phyloP scores from a whole-genome alignment of 2,113 vertebrate genomes.

The Hyla sarda region DNA sequence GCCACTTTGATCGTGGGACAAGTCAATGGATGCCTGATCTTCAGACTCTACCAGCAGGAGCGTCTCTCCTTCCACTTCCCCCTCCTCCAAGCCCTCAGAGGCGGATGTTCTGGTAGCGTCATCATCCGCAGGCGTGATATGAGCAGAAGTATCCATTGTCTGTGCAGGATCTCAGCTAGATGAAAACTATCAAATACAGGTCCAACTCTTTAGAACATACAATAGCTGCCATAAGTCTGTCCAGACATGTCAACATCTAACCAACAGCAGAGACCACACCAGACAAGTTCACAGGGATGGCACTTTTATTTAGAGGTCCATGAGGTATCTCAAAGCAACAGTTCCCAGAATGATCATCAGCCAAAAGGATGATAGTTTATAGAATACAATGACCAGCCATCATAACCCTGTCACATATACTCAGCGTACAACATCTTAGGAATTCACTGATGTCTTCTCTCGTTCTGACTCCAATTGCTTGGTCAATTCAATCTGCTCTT shows the following conservation, averaged over 20 bases:
- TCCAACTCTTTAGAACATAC: background rate
- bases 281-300: conserved; percentile 17
- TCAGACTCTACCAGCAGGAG: conserved; percentile 94
- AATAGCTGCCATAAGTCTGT: background rate
- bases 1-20: conserved; percentile 95
- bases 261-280: conserved; percentile 31
- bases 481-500: conserved; percentile 87
- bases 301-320: conserved; percentile 33
- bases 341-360: background rate
- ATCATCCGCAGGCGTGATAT: conserved; percentile 78
- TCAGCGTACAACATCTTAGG: no score
- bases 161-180: background rate
- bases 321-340: background rate
- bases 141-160: conserved; percentile 84
- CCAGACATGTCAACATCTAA: background rate
- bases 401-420: background rate
- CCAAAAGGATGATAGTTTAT: background rate
- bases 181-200: no score
- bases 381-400: background rate
- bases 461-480: conserved; percentile 79
- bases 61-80: conserved; percentile 95
- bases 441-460: no score
- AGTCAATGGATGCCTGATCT: conserved; percentile 93
- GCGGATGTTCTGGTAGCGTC: conserved; percentile 87
- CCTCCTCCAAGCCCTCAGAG: conserved; percentile 93